Evolutionary conservation across 2,113 vertebrate species (phyloP).

Genomic region (Tretioscincus oriximinensis): DNA sequence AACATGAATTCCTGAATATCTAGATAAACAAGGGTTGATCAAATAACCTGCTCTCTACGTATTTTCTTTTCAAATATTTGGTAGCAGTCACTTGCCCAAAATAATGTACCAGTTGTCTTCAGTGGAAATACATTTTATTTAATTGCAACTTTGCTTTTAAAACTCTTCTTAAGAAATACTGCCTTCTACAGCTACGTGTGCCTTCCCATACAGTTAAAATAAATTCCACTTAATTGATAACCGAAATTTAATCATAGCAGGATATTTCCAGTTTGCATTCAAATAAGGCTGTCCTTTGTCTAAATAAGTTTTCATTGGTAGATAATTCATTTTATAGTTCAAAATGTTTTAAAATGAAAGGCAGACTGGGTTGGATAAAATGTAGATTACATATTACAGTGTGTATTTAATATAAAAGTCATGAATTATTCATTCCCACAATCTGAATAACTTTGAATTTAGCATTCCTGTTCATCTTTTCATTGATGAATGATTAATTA

Average conservation of each 20-base stretch:
- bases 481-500: slow-evolving; percentile 88
- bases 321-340: slow-evolving; percentile 79
- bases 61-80: neutral
- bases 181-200: slow-evolving; percentile 53
- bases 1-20: neutral
- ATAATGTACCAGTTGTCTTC: slow-evolving; percentile 63
- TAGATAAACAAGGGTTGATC: neutral
- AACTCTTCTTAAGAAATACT: slow-evolving; percentile 40
- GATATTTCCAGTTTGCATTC: slow-evolving; percentile 71
- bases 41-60: neutral
- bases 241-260: slow-evolving; percentile 73
- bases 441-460: slow-evolving; percentile 84
- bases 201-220: slow-evolving; percentile 60
- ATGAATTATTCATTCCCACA: slow-evolving; percentile 83
- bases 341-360: slow-evolving; percentile 81
- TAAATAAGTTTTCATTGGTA: slow-evolving; percentile 74
- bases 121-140: slow-evolving; percentile 62
- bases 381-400: slow-evolving; percentile 80
- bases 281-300: slow-evolving; percentile 74
- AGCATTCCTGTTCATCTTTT: slow-evolving; percentile 77
- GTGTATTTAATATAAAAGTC: slow-evolving; percentile 87
- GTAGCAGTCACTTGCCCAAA: neutral
- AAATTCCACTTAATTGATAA: slow-evolving; percentile 74
- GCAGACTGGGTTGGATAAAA: slow-evolving; percentile 75
- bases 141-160: slow-evolving; percentile 42